Percentiles rank a stretch among this genome's conserved stretches.
Evolutionary conservation across 2,797 vertebrate genomes (phyloP).

Genomic region (Gambelia wislizenii): DNA sequence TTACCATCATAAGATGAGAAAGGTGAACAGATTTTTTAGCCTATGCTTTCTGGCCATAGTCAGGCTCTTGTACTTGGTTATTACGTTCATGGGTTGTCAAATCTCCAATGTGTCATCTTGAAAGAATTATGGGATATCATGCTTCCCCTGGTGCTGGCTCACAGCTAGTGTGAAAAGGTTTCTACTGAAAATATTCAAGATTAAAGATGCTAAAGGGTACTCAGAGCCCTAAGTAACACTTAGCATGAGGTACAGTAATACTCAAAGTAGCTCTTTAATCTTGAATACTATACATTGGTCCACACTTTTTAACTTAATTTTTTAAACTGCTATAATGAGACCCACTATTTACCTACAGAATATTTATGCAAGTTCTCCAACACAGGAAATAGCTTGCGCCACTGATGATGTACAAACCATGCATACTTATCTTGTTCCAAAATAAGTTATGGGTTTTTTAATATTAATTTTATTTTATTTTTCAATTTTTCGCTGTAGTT

Average conservation of each 20-base stretch:
- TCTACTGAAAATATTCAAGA: not conserved
- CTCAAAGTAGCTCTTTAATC: not conserved
- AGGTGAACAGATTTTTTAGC: not conserved
- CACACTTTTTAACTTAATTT: slow-evolving; percentile 62
- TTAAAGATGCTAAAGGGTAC: not conserved
- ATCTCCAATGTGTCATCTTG: not conserved
- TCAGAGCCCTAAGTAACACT: not conserved
- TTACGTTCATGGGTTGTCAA: not conserved
- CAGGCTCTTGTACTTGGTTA: not conserved
- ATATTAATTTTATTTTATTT: not conserved
- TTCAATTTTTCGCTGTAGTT: too few relatives aligned
- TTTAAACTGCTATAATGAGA: slow-evolving; percentile 69
- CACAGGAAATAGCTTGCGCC: slow-evolving; percentile 75
- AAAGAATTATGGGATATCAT: not conserved
- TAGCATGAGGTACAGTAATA: not conserved
- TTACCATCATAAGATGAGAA: not conserved
- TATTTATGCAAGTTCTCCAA: slow-evolving; percentile 72
- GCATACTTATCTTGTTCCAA: slow-evolving; percentile 72
- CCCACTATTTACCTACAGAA: slow-evolving; percentile 65
- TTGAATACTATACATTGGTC: not conserved
- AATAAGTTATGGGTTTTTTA: slow-evolving; percentile 55
- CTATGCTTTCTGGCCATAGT: not conserved
- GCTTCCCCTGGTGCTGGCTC: not conserved
- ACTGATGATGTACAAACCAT: slow-evolving; percentile 65
- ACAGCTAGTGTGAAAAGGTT: not conserved